Base-by-base conservation (phyloP, 1,140 invertebrate species). In the Elymnias hypermnestra region DNA sequence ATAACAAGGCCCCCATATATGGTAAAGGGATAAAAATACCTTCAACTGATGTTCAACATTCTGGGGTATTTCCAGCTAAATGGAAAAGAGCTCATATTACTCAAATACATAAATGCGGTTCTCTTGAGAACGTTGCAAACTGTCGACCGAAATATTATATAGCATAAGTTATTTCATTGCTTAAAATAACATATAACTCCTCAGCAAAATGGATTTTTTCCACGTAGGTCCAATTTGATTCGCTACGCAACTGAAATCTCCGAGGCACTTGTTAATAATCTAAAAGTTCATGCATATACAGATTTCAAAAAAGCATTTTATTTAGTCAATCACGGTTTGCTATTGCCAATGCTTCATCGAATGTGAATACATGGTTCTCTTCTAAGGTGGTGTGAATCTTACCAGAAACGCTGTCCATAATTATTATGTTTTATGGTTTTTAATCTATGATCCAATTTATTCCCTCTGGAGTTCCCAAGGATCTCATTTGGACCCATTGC, bases 281-380 rank as follows among this genome's bases (percentile, higher is more conserved):
- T 14, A 25, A 33, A 45, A 13, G 5, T 37, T 5, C 42, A 45
- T 15, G 26, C 38, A 10, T 42, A 42, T 4, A 31, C 40, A 18
- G 40, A 31, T 8, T 42, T 42, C 6, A 31, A 8, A 12, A 42
- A 42, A n/a, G 40, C 40, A 4, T 42, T 42, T 29, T 25, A 42
- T 9, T 36, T 45, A 26, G 33, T 45, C 13, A 22, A 45, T 5
- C 42, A 45, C 14, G 33, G 19, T 36, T 26, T 45, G 17, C 17
- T 45, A 23, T 18, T 45, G 9, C 6, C 12, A 18, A 42, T 31
- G 17, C 5, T 31, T 31, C 10, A 18, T 17, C 7, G 10, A 0
- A 18, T 37, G 31, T 18, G 13, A 26, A 19, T 25, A 13, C 31
- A 36, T 23, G 42, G 42, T 9, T 44, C 42, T 14, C 21, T 44